A percentile compares a stretch with the other conserved stretches of the same genome.
Evolutionary conservation across 2,113 vertebrate species (phyloP).

Genomic region (Phalacrocorax brasilianus): DNA sequence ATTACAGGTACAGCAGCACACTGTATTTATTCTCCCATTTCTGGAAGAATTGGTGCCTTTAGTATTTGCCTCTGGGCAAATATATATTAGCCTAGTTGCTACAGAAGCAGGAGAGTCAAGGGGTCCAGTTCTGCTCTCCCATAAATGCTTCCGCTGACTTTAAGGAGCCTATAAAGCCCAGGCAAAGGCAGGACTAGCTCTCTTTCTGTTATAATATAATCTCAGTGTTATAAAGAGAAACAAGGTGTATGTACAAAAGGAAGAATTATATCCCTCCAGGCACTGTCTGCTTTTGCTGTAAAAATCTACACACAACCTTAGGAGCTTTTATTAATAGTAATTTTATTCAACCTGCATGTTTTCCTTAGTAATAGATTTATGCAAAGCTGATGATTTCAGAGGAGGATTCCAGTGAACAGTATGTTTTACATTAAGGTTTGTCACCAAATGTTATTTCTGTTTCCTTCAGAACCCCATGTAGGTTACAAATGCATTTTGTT

Average conservation of each 20-base stretch:
- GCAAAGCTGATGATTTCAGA: constrained; percentile 5
- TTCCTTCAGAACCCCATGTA: not conserved
- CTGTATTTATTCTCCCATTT: not conserved
- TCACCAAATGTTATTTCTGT: not conserved
- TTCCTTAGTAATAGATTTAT: not conserved
- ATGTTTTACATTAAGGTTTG: not conserved
- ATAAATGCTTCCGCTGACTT: not conserved
- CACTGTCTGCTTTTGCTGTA: not conserved
- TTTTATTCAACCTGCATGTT: constrained; percentile 1
- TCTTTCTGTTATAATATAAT: not conserved
- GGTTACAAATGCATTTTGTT: not conserved
- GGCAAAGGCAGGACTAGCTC: not conserved
- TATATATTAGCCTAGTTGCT: not conserved
- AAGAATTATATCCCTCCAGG: not conserved
- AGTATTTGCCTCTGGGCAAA: not conserved
- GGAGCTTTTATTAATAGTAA: constrained; percentile 2
- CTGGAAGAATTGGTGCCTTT: not conserved
- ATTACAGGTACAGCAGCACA: not conserved
- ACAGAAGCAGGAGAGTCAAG: not conserved
- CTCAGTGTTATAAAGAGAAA: not conserved
- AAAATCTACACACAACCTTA: not conserved
- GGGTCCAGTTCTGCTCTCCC: not conserved
- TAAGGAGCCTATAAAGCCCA: not conserved
- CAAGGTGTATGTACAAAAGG: not conserved
- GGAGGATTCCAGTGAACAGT: not conserved